Evolutionary conservation across 2,888 invertebrate species (phyloP), one percentile per base, ranked within the genome.

Genomic region (Abrostola triplasia): DNA sequence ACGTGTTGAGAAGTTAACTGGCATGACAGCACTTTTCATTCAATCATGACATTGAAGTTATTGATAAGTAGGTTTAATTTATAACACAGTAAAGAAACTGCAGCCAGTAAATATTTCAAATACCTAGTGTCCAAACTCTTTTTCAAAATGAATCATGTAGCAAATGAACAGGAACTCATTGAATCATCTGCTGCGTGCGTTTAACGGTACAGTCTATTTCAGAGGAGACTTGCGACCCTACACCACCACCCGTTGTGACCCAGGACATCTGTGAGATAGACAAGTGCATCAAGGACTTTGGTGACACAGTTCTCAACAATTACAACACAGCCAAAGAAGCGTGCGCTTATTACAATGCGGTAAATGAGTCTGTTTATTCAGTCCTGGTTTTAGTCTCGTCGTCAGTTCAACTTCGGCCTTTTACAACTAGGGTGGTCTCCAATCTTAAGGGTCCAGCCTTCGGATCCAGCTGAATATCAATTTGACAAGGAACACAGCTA

Each of bases 211-310:
- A 36, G 7, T 5, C 41, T 59, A 36, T 70, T 56, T 63, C 62
- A 57, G 72, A 59, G n/a, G 62, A 65, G 2, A 56, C 69, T 0
- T 89, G 89, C 50, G 77, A 68, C 7, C 62, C 65, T 0, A 44
- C 76, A 0, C 78, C 80, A 0, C 82, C 88, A 0, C 86, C 89
- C 0, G 79, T 86, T 0, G 7, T 83, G 5, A 85, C 77, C 0
- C 87, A 81, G 44, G 82, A 85, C 40, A 85, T 92, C 5, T 92
- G 92, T 60, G 91, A 92, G 37, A 75, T 93, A 0, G 89, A 91
- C 42, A 72, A 53, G 0, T 92, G 93, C 40, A 37, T 93, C 0
- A 76, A 73, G 1, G 90, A 90, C 0, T 63, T 85, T 0, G 84
- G 82, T 0, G 86, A 89, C 0, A 65, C 68, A 0, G 81, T 80